Percentiles rank a stretch among this genome's conserved stretches.
Evolutionary conservation across 2,113 vertebrate species (phyloP).

Genomic region (Tichodroma muraria): DNA sequence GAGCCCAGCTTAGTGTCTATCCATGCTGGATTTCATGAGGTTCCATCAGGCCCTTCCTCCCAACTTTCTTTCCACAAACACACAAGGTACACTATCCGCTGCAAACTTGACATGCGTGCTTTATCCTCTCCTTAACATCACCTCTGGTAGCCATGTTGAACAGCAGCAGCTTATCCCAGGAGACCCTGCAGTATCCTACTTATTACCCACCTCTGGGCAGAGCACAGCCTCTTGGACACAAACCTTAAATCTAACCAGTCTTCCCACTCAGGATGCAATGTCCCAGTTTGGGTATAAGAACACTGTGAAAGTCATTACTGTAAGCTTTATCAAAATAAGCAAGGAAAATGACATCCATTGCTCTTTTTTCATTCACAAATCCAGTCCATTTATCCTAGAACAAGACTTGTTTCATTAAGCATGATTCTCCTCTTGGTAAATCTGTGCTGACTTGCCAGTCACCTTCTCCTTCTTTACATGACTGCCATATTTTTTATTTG

Average conservation of each 20-base stretch:
- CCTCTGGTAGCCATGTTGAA: background rate
- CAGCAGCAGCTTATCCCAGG: background rate
- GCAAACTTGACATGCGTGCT: fast-evolving
- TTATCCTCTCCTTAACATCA: background rate
- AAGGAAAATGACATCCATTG: background rate
- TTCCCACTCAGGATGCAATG: background rate
- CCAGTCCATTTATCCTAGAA: background rate
- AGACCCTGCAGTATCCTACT: fast-evolving
- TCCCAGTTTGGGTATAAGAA: background rate
- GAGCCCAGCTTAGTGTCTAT: background rate
- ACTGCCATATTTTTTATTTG: background rate
- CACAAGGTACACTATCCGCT: fast-evolving
- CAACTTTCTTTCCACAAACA: background rate
- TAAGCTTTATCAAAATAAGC: background rate
- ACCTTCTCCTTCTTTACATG: background rate
- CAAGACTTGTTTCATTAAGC: background rate
- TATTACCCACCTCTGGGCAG: background rate
- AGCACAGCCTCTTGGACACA: background rate
- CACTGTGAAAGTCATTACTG: background rate
- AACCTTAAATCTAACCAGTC: background rate
- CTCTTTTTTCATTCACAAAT: background rate
- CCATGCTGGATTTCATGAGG: background rate
- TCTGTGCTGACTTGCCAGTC: background rate
- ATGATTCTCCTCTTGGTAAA: background rate
- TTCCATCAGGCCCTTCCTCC: background rate